These are phyloP conservation scores for Craseonycteris thonglongyai DNA, from an alignment of 2,113 vertebrate species.

Conservation along the genomic window DNA sequence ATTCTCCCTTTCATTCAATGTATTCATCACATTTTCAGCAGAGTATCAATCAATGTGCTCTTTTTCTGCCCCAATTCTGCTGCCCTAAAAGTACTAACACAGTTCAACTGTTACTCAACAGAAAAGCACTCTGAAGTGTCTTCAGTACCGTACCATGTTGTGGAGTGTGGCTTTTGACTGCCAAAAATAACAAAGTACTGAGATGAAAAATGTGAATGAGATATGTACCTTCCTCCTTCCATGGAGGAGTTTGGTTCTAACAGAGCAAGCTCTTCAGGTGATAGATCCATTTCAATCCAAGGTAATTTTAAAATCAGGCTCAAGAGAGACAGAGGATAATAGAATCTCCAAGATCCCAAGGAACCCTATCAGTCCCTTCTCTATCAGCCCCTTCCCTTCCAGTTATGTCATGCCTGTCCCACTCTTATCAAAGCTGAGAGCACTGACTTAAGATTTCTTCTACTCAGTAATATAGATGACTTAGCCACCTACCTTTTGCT, in stretches of 20 bases:
- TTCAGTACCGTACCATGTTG: not conserved
- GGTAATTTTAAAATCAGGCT: not conserved
- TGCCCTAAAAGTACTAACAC: not conserved
- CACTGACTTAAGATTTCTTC: not conserved
- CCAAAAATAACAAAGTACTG: not conserved
- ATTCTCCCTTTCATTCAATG: conserved; percentile 26
- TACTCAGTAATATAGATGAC: not conserved
- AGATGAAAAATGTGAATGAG: not conserved
- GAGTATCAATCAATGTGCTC: not conserved
- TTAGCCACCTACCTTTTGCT: not conserved
- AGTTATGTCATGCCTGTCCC: not conserved
- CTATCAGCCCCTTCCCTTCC: not conserved
- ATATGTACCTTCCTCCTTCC: not conserved
- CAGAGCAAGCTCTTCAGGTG: not conserved
- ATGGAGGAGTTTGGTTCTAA: not conserved
- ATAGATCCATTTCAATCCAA: not conserved
- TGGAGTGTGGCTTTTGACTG: not conserved
- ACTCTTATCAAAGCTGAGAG: not conserved
- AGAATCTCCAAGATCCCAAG: not conserved
- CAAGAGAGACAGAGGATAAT: not conserved
- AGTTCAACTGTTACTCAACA: not conserved
- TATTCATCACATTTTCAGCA: conserved; percentile 38
- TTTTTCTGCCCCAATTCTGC: not conserved
- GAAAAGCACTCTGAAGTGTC: not conserved
- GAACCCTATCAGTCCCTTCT: not conserved